phyloP scores from a whole-genome alignment of 2,888 invertebrate species.

The Sylvicola fuscatus region DNA sequence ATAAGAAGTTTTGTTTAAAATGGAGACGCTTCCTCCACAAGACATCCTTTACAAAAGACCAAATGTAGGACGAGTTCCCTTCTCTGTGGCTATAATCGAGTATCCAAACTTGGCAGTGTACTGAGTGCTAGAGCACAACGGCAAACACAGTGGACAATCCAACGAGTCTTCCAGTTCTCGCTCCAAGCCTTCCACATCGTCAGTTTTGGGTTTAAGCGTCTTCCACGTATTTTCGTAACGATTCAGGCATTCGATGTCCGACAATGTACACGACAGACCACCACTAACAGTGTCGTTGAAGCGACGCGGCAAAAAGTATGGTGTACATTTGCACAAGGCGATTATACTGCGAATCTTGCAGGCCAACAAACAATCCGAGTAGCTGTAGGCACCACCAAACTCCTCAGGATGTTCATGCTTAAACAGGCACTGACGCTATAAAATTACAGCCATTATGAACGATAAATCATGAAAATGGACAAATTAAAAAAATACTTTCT shows the following conservation, averaged over 20 bases:
- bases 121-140: slow-evolving; percentile 28
- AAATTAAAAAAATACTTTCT: background rate
- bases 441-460: background rate
- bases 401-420: slow-evolving; percentile 20
- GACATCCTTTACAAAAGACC: background rate
- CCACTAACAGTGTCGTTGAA: slow-evolving; percentile 4
- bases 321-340: slow-evolving; percentile 30
- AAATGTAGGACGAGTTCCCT: background rate
- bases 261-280: slow-evolving; percentile 17
- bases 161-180: slow-evolving; percentile 27
- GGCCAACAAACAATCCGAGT: slow-evolving; percentile 30
- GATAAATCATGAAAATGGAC: background rate
- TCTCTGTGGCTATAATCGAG: slow-evolving; percentile 1
- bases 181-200: slow-evolving; percentile 17
- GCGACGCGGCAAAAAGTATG: slow-evolving; percentile 27
- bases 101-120: slow-evolving; percentile 21
- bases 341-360: slow-evolving; percentile 27
- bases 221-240: slow-evolving; percentile 16
- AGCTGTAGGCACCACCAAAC: slow-evolving; percentile 27
- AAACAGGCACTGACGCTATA: slow-evolving; percentile 29
- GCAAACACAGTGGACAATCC: slow-evolving; percentile 27
- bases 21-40: background rate
- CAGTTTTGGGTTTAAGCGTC: slow-evolving; percentile 7
- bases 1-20: background rate
- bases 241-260: slow-evolving; percentile 16